These are phyloP conservation scores for Vulpes vulpes DNA, from an alignment of 2,113 vertebrate genomes.

Conservation along the genomic window DNA sequence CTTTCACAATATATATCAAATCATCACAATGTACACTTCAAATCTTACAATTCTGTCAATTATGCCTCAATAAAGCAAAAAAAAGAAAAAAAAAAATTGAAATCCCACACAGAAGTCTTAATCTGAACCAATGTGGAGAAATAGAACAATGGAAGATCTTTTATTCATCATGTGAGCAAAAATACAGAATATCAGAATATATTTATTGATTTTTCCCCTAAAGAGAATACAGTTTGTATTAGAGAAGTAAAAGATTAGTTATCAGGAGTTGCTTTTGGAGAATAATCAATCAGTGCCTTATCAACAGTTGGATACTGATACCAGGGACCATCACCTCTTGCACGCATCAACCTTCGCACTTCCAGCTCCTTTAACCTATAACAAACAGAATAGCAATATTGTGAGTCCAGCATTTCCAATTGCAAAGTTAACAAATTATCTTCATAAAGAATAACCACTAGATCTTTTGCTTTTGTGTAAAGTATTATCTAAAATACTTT, in stretches of 20 bases:
- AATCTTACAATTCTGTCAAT: not conserved
- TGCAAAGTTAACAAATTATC: not conserved
- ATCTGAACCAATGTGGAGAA: slow-evolving; percentile 52
- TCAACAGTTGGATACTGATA: slow-evolving; percentile 88
- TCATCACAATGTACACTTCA: not conserved
- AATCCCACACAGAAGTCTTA: not conserved
- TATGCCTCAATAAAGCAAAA: not conserved
- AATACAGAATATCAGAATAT: slow-evolving; percentile 78
- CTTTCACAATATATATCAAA: not conserved
- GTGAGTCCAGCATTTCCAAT: not conserved
- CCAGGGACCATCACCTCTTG: slow-evolving; percentile 96
- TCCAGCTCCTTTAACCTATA: slow-evolving; percentile 89
- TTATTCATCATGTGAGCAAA: slow-evolving; percentile 64
- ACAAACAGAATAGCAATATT: not conserved
- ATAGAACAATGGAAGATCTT: not conserved
- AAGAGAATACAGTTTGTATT: slow-evolving; percentile 40
- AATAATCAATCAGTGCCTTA: slow-evolving; percentile 90
- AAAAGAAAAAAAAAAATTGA: not conserved
- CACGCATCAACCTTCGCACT: slow-evolving; percentile 92
- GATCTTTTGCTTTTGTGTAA: not conserved
- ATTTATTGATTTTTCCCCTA: slow-evolving; percentile 81
- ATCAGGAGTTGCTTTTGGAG: slow-evolving; percentile 92
- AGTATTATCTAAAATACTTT: not conserved
- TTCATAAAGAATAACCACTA: not conserved
- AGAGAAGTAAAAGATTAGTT: slow-evolving; percentile 83